phyloP scores from a whole-genome alignment of 2,113 vertebrate genomes.

The Picathartes gymnocephalus region DNA sequence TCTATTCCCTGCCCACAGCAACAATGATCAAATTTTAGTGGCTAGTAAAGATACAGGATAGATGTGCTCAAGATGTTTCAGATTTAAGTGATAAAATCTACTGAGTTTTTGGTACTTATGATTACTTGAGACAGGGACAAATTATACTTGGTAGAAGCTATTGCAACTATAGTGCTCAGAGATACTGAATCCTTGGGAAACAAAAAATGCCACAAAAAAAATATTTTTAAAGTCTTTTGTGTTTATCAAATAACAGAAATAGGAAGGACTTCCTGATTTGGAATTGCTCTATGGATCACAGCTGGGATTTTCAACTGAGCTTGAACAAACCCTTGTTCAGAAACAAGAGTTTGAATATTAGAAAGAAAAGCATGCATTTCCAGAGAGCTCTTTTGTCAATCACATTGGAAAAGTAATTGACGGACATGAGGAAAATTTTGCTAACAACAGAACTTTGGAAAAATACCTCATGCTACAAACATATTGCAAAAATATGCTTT shows the following conservation, averaged over 20 bases:
- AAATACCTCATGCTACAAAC: background rate
- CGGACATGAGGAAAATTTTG: background rate
- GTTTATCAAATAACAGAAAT: background rate
- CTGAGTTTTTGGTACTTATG: background rate
- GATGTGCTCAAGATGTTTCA: background rate
- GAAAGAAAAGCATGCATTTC: background rate
- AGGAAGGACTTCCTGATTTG: background rate
- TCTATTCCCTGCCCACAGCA: background rate
- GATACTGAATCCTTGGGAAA: background rate
- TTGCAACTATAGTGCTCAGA: background rate
- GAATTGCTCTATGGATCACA: background rate
- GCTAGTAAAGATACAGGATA: background rate
- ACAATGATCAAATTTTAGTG: background rate
- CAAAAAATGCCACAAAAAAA: background rate
- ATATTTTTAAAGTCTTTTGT: background rate
- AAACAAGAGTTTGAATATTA: background rate
- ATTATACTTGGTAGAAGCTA: background rate
- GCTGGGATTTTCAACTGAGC: background rate
- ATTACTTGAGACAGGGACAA: background rate
- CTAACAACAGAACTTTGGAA: background rate
- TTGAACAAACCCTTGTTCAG: background rate
- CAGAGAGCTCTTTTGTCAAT: background rate
- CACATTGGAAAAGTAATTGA: background rate
- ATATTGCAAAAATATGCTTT: background rate
- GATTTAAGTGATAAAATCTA: background rate